Base-by-base conservation (phyloP, 2,888 invertebrate genomes). In the Branchipolynoe longqiensis region DNA sequence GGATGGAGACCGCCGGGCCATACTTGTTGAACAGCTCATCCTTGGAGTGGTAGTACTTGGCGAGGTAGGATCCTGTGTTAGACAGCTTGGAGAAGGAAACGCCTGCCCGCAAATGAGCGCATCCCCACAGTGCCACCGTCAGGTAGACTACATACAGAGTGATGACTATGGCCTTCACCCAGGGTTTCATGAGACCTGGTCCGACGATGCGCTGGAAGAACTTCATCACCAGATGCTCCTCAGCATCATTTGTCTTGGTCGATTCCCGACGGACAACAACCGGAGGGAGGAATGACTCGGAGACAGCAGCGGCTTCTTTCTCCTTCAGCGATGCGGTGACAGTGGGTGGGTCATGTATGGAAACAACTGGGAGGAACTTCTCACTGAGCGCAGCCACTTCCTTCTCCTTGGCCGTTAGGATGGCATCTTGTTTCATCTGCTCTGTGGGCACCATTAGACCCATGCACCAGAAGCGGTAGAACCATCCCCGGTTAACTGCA, bases 161-260 rank as follows among this genome's bases (percentile, higher is more conserved):
- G 31, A 85, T 18, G n/a, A 84, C 33, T 18, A 81, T 74, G 3
- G 85, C 48, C 73, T 85, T 83, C 12, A 48, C 56, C 38, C 59
- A 58, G 33, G 81, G 58, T 33, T 83, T 81, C 82, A 82, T 84
- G 41, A 87, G 36, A n/a, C 48, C n/a, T 4, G 85, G 85, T 4
- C 73, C 87, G 38, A 87, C 69, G 12, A 62, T 48, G 25, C 69
- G 40, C 48, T 78, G 40, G 85, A 86, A 85, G 81, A 86, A 86
- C 59, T 59, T 73, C 85, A 85, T 85, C 78, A 74, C 62, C 22
- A 74, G 74, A 38, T 84, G 84, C 18, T 84, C 84, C 1, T 48
- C 48, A 22, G 54, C 78, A 56, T 33, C 78, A 31, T 73, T 78
- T 2, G 78, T 14, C 48, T 62, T 62, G 56, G 58, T 56, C 1